Evolutionary conservation across 2,888 invertebrate species (phyloP).

Genomic region (Incurvaria masculella): DNA sequence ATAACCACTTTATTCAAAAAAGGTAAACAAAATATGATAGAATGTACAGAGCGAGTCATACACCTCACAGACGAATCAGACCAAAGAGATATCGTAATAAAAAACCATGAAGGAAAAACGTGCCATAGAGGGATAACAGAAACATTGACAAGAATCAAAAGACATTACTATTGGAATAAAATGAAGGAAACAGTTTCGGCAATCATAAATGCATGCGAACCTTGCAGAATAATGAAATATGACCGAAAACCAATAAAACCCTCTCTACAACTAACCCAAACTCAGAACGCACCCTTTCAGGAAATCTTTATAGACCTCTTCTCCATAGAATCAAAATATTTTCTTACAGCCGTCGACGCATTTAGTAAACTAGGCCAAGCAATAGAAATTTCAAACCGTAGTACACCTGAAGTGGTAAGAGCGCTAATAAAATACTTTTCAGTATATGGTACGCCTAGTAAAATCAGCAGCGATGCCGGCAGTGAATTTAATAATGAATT

Average conservation of each 20-base stretch:
- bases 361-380: constrained; percentile 18
- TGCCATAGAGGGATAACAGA: constrained; percentile 16
- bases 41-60: constrained; percentile 13
- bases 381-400: constrained; percentile 8
- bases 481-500: background rate
- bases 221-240: constrained; percentile 16
- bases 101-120: constrained; percentile 16
- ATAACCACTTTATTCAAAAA: constrained; percentile 7
- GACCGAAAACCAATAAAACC: constrained; percentile 18
- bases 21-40: constrained; percentile 12
- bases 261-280: constrained; percentile 17
- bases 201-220: constrained; percentile 19
- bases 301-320: constrained; percentile 18
- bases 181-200: constrained; percentile 12
- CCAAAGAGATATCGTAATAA: constrained; percentile 11
- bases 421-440: constrained; percentile 14
- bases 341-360: constrained; percentile 14
- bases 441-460: constrained; percentile 6
- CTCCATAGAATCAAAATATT: constrained; percentile 11
- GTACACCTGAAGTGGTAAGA: constrained; percentile 11
- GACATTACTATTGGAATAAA: constrained; percentile 10
- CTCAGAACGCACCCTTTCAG: constrained; percentile 16
- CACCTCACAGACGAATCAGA: constrained; percentile 7
- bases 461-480: background rate
- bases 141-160: constrained; percentile 6